These are phyloP conservation scores for Austrofundulus limnaeus DNA, from an alignment of 2,113 vertebrate genomes.

Conservation along the genomic window DNA sequence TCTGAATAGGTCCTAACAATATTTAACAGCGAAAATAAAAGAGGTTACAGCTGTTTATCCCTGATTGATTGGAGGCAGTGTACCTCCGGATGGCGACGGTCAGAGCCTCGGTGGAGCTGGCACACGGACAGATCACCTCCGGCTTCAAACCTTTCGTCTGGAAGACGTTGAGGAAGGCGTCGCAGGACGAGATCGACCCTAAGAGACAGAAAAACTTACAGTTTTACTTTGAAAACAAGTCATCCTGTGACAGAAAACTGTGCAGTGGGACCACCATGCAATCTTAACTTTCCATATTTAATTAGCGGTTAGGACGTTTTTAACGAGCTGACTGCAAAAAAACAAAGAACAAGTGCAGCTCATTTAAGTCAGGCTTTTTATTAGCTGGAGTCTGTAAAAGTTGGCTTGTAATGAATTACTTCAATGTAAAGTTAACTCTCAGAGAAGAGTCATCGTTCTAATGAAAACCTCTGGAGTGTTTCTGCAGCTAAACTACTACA, in stretches of 20 bases:
- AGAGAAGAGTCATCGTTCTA: too few relatives aligned
- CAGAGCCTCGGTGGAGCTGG: constrained; percentile 95
- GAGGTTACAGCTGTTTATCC: too few relatives aligned
- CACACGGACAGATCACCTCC: constrained; percentile 99
- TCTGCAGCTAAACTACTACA: too few relatives aligned
- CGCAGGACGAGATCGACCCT: constrained; percentile 99
- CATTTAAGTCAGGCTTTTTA: background rate
- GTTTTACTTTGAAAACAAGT: background rate
- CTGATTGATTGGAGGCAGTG: too few relatives aligned
- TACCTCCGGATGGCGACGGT: constrained; percentile 97
- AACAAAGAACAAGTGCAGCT: background rate
- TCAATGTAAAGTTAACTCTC: too few relatives aligned
- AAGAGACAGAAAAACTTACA: constrained; percentile 1
- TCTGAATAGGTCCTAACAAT: too few relatives aligned
- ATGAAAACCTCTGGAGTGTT: too few relatives aligned
- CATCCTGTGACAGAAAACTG: too few relatives aligned
- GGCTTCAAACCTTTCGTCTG: constrained; percentile 95
- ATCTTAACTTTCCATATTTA: background rate
- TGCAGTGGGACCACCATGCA: background rate
- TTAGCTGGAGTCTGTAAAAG: too few relatives aligned
- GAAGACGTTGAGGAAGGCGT: constrained; percentile 99
- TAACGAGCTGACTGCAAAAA: background rate
- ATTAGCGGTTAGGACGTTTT: accelerated
- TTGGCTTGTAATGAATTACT: too few relatives aligned
- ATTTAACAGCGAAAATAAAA: too few relatives aligned